Conservation (phyloP, 2,888 invertebrate genomes). For the Pedicia rivosa region DNA sequence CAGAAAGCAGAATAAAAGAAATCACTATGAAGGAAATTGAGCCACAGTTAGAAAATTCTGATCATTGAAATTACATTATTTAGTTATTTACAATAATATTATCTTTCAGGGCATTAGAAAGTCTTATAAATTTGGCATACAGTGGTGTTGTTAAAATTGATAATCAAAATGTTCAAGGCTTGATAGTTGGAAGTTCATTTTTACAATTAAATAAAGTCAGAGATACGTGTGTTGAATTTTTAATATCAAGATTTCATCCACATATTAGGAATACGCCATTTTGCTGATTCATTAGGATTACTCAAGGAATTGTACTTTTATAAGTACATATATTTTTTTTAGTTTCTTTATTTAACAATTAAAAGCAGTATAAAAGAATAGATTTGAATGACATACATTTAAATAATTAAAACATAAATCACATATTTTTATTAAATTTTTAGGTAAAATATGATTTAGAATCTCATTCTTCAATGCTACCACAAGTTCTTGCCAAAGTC, state of each 20-base stretch:
- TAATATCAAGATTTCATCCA: constrained; percentile 58
- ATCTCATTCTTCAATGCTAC: constrained; percentile 39
- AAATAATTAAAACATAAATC: no score
- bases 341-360: no score
- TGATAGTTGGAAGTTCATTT: constrained; percentile 74
- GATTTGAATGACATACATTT: no score
- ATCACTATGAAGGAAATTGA: constrained; percentile 71
- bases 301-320: no score
- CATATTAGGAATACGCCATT: constrained; percentile 61
- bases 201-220: constrained; percentile 62
- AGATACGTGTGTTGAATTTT: constrained; percentile 68
- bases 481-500: constrained; percentile 56
- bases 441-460: constrained; percentile 55
- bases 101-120: constrained; percentile 53
- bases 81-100: no score
- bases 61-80: background rate
- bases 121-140: constrained; percentile 73
- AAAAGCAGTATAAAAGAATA: no score
- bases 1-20: constrained; percentile 64
- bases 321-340: no score
- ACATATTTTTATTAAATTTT: no score
- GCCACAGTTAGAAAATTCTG: constrained; percentile 37
- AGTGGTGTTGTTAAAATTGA: constrained; percentile 61
- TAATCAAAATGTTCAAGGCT: constrained; percentile 63
- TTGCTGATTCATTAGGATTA: constrained; percentile 66